Evolutionary conservation across 2,888 invertebrate species (phyloP).

Genomic region (Thereva unica): DNA sequence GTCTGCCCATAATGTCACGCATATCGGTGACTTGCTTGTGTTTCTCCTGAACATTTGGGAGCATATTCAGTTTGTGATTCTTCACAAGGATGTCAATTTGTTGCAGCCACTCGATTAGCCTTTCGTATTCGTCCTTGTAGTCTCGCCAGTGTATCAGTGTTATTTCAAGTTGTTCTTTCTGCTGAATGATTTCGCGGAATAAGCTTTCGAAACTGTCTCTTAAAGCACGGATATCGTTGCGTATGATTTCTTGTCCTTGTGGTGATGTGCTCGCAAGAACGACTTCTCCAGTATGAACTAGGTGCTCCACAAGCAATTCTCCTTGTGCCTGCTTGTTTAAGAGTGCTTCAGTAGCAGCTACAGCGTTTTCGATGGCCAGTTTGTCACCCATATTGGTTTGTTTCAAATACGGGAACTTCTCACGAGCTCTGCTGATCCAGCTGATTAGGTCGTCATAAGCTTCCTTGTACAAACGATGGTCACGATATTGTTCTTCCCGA

Average conservation of each 20-base stretch:
- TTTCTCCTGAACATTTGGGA: constrained; percentile 80
- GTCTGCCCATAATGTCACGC: constrained; percentile 72
- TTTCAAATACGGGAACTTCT: constrained; percentile 85
- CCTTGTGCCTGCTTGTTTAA: constrained; percentile 91
- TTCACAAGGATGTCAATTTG: constrained; percentile 90
- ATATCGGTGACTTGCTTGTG: constrained; percentile 82
- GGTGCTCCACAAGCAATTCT: constrained; percentile 81
- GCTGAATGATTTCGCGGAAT: constrained; percentile 83
- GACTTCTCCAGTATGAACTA: constrained; percentile 83
- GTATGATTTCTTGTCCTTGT: constrained; percentile 78
- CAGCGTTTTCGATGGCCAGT: constrained; percentile 84
- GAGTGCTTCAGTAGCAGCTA: constrained; percentile 82
- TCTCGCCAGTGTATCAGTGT: constrained; percentile 84
- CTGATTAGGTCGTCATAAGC: constrained; percentile 86
- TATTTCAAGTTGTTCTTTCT: constrained; percentile 80
- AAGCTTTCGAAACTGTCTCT: constrained; percentile 82
- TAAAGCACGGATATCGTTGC: constrained; percentile 82
- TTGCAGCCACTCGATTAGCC: constrained; percentile 89
- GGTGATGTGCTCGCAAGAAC: constrained; percentile 81
- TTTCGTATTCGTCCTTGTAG: constrained; percentile 90
- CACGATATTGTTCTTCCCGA: constrained; percentile 83
- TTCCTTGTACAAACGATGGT: constrained; percentile 88
- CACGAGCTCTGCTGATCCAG: constrained; percentile 85
- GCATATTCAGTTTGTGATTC: constrained; percentile 82
- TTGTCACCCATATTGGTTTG: constrained; percentile 85